Base-by-base conservation (phyloP, 2,888 invertebrate genomes). In the Ormia ochracea region DNA sequence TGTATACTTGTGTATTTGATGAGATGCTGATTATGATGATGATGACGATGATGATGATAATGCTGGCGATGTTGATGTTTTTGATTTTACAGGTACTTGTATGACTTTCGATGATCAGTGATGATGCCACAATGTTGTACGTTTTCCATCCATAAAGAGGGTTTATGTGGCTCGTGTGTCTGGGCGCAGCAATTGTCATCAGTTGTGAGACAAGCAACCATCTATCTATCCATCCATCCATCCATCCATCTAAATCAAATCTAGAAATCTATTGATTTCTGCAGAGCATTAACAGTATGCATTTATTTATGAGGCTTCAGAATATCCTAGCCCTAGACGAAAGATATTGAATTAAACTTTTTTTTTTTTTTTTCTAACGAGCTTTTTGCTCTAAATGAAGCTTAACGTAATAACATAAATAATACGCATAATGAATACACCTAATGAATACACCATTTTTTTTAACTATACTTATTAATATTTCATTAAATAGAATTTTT, bases 1-100 rank as follows among this genome's bases (percentile, higher is more conserved):
- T 76, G 68, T 72, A 76, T 80, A 28, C 28, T n/a, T n/a, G 28
- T 28, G 52, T 76, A 80, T 68, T 80, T 76, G 76, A 76, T 80
- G 76, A 80, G 76, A 80, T 76, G 76, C 76, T 63, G 80, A 73
- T 73, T 59, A 54, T 66, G 70, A 61, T 56, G 61, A 14, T 14
- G 28, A 68, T 73, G 68, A 73, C 21, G 73, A 43, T 68, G 61
- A 45, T 33, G 70, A 31, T 65, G 69, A n/a, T n/a, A n/a, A 12
- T 48, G 50, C 14, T 50, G 41, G 12, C 54, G 56, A n/a, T n/a
- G n/a, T n/a, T 69, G 5, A 12, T 69, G 69, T 26, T 65, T 38
- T 23, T 58, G 41, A 5, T 54, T 36, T n/a, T 56, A 17, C 26
- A 33, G n/a, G 6, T 17, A 26, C 43, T 48, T 54, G 45, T 45